These are phyloP conservation scores for Alcedo quadribrachys DNA, from an alignment of 2,797 vertebrate species.

Conservation along the genomic window DNA sequence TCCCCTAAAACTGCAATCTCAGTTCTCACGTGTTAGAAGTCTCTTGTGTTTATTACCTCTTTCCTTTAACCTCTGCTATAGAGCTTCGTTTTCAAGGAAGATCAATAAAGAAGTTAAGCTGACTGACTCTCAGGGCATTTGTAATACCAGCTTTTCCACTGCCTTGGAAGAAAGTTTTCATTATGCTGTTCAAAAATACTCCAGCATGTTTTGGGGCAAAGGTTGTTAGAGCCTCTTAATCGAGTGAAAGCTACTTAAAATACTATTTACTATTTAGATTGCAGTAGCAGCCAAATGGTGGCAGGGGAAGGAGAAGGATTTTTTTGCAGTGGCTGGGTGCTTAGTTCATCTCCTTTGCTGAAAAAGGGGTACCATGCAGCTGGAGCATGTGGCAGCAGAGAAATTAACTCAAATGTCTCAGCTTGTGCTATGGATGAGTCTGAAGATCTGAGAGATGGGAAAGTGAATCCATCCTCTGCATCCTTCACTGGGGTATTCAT, in stretches of 20 bases:
- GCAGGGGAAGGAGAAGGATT: not conserved
- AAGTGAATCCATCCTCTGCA: not conserved
- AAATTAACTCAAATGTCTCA: not conserved
- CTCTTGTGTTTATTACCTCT: not conserved
- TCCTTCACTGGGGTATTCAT: not conserved
- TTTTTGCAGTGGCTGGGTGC: not conserved
- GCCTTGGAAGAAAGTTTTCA: not conserved
- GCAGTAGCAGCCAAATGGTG: not conserved
- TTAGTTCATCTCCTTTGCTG: not conserved
- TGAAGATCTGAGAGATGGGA: not conserved
- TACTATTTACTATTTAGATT: not conserved
- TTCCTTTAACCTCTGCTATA: not conserved
- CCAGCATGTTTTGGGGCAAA: not conserved
- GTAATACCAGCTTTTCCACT: not conserved
- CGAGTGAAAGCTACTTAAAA: not conserved
- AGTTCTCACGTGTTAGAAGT: not conserved
- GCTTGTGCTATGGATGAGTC: not conserved
- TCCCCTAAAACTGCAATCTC: not conserved
- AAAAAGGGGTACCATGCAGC: not conserved
- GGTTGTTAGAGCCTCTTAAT: not conserved
- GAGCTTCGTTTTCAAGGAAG: not conserved
- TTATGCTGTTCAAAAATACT: not conserved
- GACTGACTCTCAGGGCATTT: not conserved
- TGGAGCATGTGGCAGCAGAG: not conserved
- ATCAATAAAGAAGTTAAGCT: slow-evolving; percentile 10